Evolutionary conservation across 2,888 invertebrate species (phyloP).

Genomic region (Aelia acuminata): DNA sequence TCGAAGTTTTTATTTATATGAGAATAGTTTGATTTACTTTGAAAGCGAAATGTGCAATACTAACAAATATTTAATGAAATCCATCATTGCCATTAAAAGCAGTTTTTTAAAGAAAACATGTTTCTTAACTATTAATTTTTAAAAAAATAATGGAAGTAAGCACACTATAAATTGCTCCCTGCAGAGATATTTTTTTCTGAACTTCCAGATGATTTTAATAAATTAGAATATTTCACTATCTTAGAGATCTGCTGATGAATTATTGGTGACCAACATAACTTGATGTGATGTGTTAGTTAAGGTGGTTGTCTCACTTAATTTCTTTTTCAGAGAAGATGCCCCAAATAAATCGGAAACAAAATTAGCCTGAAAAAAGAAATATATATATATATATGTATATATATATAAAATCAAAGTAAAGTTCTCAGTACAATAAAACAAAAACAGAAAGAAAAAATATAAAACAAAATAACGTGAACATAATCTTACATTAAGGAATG

Average conservation of each 20-base stretch:
- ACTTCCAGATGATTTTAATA: background rate
- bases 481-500: conserved; percentile 77
- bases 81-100: too few relatives aligned
- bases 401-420: background rate
- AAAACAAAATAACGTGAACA: background rate
- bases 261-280: conserved; percentile 46
- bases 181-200: background rate
- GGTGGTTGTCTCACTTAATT: conserved; percentile 53
- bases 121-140: background rate
- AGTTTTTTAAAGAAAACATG: background rate
- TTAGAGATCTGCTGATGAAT: conserved; percentile 45
- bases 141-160: background rate
- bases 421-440: background rate
- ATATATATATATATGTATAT: background rate
- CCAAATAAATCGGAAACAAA: conserved; percentile 57
- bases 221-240: background rate
- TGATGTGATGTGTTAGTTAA: conserved; percentile 55
- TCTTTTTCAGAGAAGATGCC: background rate
- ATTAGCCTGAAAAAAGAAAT: conserved; percentile 51
- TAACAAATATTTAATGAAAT: background rate
- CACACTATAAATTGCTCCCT: background rate
- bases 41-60: background rate
- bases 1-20: background rate
- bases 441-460: background rate
- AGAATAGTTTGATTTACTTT: background rate